Evolutionary conservation across 2,888 invertebrate species (phyloP), one percentile per base, ranked within the genome.

Genomic region (Diplolepis rosae): DNA sequence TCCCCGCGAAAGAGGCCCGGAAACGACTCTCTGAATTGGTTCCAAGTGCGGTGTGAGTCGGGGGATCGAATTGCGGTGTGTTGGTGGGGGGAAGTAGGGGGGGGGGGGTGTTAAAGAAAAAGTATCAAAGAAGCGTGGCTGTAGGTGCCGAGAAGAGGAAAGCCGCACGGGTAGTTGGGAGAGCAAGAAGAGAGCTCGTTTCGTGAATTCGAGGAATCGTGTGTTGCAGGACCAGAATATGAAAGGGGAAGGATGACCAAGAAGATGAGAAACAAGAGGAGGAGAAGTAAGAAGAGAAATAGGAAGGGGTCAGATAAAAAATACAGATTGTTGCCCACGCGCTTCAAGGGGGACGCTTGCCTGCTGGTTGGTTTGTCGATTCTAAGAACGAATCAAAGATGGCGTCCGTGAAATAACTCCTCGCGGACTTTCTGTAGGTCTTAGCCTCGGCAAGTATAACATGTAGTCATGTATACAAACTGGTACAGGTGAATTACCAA

Each of bases 331-430:
- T 77, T 77, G 74, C 74, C 70, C 74, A 68, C 74, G 73, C 74
- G 77, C 61, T 61, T 65, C 61, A 6, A 61, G 56, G 56, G 56
- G 35, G 35, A 61, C 35, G 61, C 61, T 39, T 35, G 39, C 61
- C 61, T 72, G 66, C 76, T 75, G 72, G 70, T 70, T 73, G 77
- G 77, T 79, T 76, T 72, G 78, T 70, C 77, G 78, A 80, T 85
- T 85, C 85, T 83, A 66, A 80, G 85, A 85, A 84, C 80, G 80
- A 82, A 84, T 85, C 83, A 81, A 83, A 83, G 73, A 81, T 83
- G 83, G 82, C 80, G 75, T 67, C 77, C 79, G 82, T 82, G 80
- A 83, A 83, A 83, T 82, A 76, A 61, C 61, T 32, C 56, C 39
- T 61, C 39, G n/a, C 32, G 61, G 22, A 4, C 30, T 7, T 15